Conservation (phyloP, 2,113 vertebrate species). For the Tenrec ecaudatus region DNA sequence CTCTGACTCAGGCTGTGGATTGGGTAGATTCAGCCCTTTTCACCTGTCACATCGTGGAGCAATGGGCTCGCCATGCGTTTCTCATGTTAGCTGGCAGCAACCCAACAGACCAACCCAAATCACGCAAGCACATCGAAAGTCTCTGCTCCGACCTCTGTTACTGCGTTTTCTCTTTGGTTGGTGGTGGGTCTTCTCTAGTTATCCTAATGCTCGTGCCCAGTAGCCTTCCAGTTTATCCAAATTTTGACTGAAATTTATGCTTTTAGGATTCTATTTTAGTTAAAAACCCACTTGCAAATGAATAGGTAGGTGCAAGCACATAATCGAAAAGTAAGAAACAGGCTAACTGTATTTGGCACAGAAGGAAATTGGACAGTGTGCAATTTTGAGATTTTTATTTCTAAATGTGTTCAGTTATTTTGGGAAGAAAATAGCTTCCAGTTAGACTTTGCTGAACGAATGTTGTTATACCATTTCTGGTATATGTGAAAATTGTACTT, state of each 20-base stretch:
- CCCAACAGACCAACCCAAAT: background rate
- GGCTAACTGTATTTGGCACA: conserved; percentile 42
- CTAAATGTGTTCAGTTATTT: conserved; percentile 55
- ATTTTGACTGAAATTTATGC: conserved; percentile 51
- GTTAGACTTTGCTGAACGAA: conserved; percentile 63
- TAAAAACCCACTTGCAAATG: conserved; percentile 60
- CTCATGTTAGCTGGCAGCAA: background rate
- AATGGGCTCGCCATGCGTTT: background rate
- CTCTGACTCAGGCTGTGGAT: background rate
- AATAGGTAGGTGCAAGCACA: conserved; percentile 37
- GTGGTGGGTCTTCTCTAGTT: background rate
- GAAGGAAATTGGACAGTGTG: conserved; percentile 50
- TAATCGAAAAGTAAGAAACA: conserved; percentile 61
- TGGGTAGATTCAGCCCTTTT: background rate
- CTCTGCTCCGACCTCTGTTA: conserved; percentile 1
- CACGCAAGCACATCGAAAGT: conserved; percentile 4
- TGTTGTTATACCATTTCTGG: conserved; percentile 44
- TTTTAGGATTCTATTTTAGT: conserved; percentile 69
- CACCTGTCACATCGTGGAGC: background rate
- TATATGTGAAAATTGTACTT: conserved; percentile 31
- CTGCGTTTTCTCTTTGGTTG: conserved; percentile 25
- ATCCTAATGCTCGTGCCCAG: conserved; percentile 40
- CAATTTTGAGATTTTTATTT: conserved; percentile 34
- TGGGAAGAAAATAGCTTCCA: conserved; percentile 54
- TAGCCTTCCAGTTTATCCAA: background rate